Base-by-base conservation (phyloP, 2,797 vertebrate genomes). In the Sebastes matsubarae region DNA sequence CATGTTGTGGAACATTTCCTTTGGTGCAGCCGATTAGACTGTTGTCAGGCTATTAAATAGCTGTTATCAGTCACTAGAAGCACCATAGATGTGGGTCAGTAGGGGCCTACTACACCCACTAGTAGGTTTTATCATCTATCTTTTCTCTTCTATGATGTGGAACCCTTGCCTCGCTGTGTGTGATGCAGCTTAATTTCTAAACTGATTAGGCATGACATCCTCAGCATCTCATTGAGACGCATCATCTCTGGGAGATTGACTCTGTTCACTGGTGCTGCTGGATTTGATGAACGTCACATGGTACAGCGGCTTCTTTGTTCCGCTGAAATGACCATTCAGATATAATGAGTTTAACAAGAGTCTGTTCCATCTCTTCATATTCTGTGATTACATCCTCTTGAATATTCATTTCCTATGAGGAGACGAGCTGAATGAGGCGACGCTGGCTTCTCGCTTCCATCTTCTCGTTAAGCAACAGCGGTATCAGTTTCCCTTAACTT, bases 351-450 rank as follows among this genome's bases (percentile, higher is more conserved):
- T 67, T 25, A 66, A 73, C 72, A 67, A 65, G 63, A 72, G 71
- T 67, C 73, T 68, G 22, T 61, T 78, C 76, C 76, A 74, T 75
- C 78, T 72, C 71, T 52, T 76, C 61, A 81, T 78, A 69, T 61
- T 80, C 71, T 66, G 59, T 57, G 60, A 88, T 90, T 83, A 86
- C 6, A 57, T 67, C 67, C 22, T 79, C 72, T 84, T 90, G 86
- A 90, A 90, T 87, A 91, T 90, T 92, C 76, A 87, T 89, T 72
- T 89, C 79, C 82, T 82, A 8, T 1, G 78, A 87, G 72, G 34
- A 77, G 75, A 6, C 10, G 5, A 20, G 42, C 46, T 42, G 52
- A 80, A 59, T 29, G 77, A 82, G 68, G 80, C 29, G 24, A 77
- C 58, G 2, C 27, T 0, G 30, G 58, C 82, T 77, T 52, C 57